A percentile compares a stretch with the other conserved stretches of the same genome.
Evolutionary conservation across 1,140 invertebrate genomes (phyloP).

Genomic region (Halotydeus destructor): DNA sequence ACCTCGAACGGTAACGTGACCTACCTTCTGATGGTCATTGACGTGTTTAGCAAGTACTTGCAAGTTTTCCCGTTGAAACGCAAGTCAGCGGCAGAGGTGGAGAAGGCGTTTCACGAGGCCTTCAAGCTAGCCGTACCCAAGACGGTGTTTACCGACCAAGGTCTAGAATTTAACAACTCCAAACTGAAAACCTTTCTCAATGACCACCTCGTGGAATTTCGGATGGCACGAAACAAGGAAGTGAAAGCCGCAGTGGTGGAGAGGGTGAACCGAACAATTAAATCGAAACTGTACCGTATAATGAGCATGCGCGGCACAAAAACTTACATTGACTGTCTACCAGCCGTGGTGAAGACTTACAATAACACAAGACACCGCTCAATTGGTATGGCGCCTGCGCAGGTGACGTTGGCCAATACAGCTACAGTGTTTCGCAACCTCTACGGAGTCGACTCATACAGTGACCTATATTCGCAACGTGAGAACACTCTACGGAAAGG

Average conservation of each 20-base stretch:
- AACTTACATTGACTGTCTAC: slow-evolving; percentile 24
- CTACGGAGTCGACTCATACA: too few species aligned
- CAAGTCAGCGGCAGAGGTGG: slow-evolving; percentile 12
- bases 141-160: slow-evolving; percentile 7
- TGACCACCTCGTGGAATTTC: slow-evolving; percentile 24
- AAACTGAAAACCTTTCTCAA: slow-evolving; percentile 20
- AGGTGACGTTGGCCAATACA: slow-evolving; percentile 23
- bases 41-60: slow-evolving; percentile 18
- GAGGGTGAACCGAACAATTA: slow-evolving; percentile 28
- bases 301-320: slow-evolving; percentile 25
- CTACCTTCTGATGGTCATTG: slow-evolving; percentile 18
- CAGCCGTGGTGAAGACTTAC: slow-evolving; percentile 23
- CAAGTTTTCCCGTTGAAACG: slow-evolving; percentile 16
- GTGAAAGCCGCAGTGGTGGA: slow-evolving; percentile 27
- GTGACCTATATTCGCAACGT: too few species aligned
- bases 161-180: slow-evolving; percentile 11
- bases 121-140: slow-evolving; percentile 7
- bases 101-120: slow-evolving; percentile 12
- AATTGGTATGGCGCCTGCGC: slow-evolving; percentile 24
- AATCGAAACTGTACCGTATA: slow-evolving; percentile 25
- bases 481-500: too few species aligned
- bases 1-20: slow-evolving; percentile 14
- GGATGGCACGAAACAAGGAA: slow-evolving; percentile 22
- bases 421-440: too few species aligned
- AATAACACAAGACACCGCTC: slow-evolving; percentile 26